These are phyloP conservation scores for Eublepharis macularius DNA, from an alignment of 2,113 vertebrate genomes.

Conservation along the genomic window DNA sequence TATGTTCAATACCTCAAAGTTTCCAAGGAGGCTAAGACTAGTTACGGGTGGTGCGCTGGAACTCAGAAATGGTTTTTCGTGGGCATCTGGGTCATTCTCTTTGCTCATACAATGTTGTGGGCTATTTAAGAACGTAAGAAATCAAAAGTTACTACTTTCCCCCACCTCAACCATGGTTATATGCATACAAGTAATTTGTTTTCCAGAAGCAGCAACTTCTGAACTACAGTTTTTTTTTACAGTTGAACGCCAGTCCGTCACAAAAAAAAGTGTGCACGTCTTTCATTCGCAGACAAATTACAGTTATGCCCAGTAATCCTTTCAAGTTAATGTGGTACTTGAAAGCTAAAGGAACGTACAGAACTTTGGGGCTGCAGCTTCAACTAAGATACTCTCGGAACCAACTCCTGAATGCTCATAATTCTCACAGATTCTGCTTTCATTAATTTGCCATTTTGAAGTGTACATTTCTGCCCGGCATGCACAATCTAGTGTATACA, in stretches of 20 bases:
- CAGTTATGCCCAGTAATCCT: no score
- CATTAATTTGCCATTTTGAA: not conserved
- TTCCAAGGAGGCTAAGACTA: conserved; percentile 97
- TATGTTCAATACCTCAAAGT: conserved; percentile 92
- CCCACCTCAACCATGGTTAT: not conserved
- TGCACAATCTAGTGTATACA: not conserved
- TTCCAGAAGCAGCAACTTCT: not conserved
- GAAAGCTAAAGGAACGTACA: not conserved
- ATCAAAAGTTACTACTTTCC: not conserved
- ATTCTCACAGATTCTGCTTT: not conserved
- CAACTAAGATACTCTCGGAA: not conserved
- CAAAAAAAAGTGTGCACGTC: no score
- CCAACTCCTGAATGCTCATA: not conserved
- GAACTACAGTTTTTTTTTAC: not conserved
- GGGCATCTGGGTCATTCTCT: conserved; percentile 80
- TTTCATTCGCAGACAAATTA: no score
- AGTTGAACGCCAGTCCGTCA: no score
- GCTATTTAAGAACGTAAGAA: conserved; percentile 63
- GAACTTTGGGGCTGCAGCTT: not conserved
- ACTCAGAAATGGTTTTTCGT: conserved; percentile 88
- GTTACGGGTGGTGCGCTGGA: conserved; percentile 92
- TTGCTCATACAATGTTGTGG: conserved; percentile 80
- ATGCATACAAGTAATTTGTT: not conserved
- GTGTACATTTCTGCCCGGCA: not conserved
- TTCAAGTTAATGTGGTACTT: not conserved